phyloP scores from a whole-genome alignment of 2,888 invertebrate genomes.

The Papilio protenor region DNA sequence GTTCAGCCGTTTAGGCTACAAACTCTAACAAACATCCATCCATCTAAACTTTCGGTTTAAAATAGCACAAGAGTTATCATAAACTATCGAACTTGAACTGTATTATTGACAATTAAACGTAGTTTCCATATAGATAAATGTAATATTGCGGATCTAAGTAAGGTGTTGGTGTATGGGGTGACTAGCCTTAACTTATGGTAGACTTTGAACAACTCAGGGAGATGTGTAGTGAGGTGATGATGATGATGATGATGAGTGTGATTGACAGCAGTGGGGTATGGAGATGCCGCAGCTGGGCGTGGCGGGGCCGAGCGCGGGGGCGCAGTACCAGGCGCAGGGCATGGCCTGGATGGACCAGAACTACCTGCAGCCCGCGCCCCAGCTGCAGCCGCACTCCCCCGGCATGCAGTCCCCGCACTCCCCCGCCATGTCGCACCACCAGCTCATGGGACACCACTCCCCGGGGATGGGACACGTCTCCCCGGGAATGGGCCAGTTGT shows the following conservation, averaged over 20 bases:
- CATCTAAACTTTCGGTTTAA: no score
- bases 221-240: background rate
- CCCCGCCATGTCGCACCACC: slow-evolving; percentile 19
- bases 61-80: no score
- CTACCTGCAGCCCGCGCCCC: slow-evolving; percentile 47
- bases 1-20: no score
- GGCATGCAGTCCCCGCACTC: slow-evolving; percentile 42
- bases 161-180: no score
- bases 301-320: slow-evolving; percentile 49
- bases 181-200: no score
- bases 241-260: slow-evolving; percentile 7
- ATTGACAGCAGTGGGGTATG: slow-evolving; percentile 46
- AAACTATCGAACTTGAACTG: no score
- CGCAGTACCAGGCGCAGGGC: slow-evolving; percentile 42
- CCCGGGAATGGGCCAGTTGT: slow-evolving; percentile 50
- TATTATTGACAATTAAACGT: no score
- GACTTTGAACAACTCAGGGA: no score
- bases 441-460: slow-evolving; percentile 35
- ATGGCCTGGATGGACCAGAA: slow-evolving; percentile 48
- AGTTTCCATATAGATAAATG: no score
- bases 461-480: slow-evolving; percentile 42
- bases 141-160: no score
- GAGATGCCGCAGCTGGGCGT: slow-evolving; percentile 45
- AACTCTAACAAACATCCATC: no score
- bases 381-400: slow-evolving; percentile 42